Evolutionary conservation across 1,140 invertebrate genomes (phyloP).

Genomic region (Rhynchophorus ferrugineus): DNA sequence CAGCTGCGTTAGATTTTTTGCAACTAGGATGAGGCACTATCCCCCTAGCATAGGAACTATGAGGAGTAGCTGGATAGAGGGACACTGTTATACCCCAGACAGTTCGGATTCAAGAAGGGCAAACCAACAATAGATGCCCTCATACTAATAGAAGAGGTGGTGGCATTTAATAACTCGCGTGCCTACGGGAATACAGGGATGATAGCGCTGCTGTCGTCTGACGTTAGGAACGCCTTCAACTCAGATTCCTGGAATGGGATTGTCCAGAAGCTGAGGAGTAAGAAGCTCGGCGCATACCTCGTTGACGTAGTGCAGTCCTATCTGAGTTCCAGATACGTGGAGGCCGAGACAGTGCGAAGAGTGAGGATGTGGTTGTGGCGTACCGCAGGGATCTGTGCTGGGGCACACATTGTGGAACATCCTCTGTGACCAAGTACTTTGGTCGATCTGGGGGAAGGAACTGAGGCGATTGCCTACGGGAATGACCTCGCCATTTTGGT

Average conservation of each 20-base stretch:
- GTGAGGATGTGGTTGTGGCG: too few relatives aligned
- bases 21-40: too few relatives aligned
- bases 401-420: neutral
- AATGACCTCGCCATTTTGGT: conserved; percentile 4
- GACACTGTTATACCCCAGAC: conserved; percentile 19
- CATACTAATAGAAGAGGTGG: conserved; percentile 24
- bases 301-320: conserved; percentile 8
- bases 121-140: conserved; percentile 23
- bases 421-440: neutral
- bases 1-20: too few relatives aligned
- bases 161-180: conserved; percentile 16
- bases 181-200: conserved; percentile 16
- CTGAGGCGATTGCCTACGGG: neutral
- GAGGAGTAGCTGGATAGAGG: too few relatives aligned
- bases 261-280: conserved; percentile 1
- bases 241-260: conserved; percentile 19
- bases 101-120: conserved; percentile 25
- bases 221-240: conserved; percentile 30
- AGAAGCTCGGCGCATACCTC: conserved; percentile 6
- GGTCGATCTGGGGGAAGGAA: neutral
- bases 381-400: conserved; percentile 7
- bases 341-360: too few relatives aligned
- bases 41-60: too few relatives aligned
- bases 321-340: conserved; percentile 7
- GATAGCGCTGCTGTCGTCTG: conserved; percentile 18